Evolutionary conservation across 2,888 invertebrate genomes (phyloP).

Genomic region (Parapristionchus giblindavisi): DNA sequence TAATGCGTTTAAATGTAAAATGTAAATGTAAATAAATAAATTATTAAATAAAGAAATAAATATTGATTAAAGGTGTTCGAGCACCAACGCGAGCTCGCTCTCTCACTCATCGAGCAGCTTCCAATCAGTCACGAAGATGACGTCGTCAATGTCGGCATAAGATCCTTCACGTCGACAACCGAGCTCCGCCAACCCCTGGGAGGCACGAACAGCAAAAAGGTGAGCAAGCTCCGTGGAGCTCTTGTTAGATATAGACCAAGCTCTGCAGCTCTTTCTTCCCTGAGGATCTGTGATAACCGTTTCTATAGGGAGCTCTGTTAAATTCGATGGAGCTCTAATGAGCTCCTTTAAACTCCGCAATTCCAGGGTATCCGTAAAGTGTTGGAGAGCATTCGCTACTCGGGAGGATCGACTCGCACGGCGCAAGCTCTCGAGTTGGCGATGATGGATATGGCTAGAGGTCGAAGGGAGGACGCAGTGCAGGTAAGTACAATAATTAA

Average conservation of each 20-base stretch:
- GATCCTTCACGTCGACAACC: constrained; percentile 56
- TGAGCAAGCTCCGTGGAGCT: constrained; percentile 1
- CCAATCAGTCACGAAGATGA: constrained; percentile 51
- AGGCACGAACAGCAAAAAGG: constrained; percentile 53
- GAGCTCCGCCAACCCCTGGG: constrained; percentile 53
- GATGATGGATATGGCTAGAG: constrained; percentile 52
- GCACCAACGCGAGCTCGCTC: constrained; percentile 62
- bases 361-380: constrained; percentile 54
- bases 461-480: constrained; percentile 53
- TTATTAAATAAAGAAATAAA: no score
- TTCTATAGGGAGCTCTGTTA: neutral
- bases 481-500: constrained; percentile 50
- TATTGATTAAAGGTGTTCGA: constrained; percentile 64
- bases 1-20: no score
- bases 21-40: no score
- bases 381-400: constrained; percentile 58
- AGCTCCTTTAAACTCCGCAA: neutral
- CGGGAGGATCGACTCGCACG: constrained; percentile 62
- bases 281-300: neutral
- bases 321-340: neutral
- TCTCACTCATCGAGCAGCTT: constrained; percentile 58
- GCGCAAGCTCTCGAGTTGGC: constrained; percentile 60
- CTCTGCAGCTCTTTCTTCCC: neutral
- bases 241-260: neutral
- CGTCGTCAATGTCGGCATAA: constrained; percentile 57